These are phyloP conservation scores for Aplodontia rufa DNA, from an alignment of 2,113 vertebrate species.

Conservation along the genomic window DNA sequence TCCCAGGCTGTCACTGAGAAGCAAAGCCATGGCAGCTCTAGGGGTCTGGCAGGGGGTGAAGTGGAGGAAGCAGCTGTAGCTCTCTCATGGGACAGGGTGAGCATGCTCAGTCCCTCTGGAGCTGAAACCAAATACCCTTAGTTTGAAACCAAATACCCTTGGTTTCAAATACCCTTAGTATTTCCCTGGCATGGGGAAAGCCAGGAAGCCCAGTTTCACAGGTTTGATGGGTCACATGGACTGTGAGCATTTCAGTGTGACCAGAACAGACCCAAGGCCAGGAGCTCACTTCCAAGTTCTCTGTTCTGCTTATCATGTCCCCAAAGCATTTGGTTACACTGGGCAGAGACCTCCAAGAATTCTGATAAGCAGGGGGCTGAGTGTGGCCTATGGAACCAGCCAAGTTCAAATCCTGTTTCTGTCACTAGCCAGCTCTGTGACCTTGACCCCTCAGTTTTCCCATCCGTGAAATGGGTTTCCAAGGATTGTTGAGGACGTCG, in stretches of 20 bases:
- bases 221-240: not conserved
- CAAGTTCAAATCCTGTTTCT: not conserved
- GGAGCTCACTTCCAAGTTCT: not conserved
- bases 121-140: not conserved
- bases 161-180: no score
- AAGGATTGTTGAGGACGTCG: not conserved
- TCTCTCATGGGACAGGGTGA: not conserved
- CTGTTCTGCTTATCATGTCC: not conserved
- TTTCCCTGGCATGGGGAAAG: not conserved
- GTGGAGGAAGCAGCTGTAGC: not conserved
- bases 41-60: not conserved
- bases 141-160: not conserved
- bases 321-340: not conserved
- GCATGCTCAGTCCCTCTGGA: not conserved
- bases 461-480: not conserved
- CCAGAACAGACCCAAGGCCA: not conserved
- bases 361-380: not conserved
- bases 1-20: not conserved
- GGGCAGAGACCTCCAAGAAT: not conserved
- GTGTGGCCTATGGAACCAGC: not conserved
- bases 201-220: rapidly evolving
- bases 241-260: not conserved
- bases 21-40: not conserved
- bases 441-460: not conserved
- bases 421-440: not conserved